Conservation (phyloP, 1,140 invertebrate genomes). For the Drosophila pachea region DNA sequence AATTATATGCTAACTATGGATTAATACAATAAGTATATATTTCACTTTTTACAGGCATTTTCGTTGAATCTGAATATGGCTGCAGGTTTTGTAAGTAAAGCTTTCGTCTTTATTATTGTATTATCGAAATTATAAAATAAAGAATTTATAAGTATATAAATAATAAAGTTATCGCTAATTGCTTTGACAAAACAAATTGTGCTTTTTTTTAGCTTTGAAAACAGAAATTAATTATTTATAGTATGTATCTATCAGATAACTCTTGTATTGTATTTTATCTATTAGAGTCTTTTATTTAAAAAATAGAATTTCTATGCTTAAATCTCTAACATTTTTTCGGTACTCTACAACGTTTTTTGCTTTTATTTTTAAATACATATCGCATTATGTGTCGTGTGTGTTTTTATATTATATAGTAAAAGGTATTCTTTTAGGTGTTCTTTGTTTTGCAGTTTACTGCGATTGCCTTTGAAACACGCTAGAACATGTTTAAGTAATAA, state of each 20-base stretch:
- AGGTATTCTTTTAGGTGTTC: conserved; percentile 69
- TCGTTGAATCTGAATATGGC: conserved; percentile 37
- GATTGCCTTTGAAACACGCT: conserved; percentile 76
- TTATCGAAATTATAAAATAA: conserved; percentile 58
- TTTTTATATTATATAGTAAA: conserved; percentile 52
- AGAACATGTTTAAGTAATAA: conserved; percentile 55
- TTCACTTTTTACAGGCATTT: conserved; percentile 35
- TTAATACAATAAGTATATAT: conserved; percentile 29
- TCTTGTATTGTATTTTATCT: conserved; percentile 68
- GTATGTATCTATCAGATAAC: conserved; percentile 58
- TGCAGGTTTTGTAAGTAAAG: conserved; percentile 54
- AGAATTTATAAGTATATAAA: conserved; percentile 37
- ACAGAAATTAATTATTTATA: conserved; percentile 52
- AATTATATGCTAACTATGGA: conserved; percentile 53
- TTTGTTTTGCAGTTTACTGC: conserved; percentile 70
- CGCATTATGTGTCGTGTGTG: conserved; percentile 43
- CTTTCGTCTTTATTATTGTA: conserved; percentile 64
- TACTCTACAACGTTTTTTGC: conserved; percentile 57
- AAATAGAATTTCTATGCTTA: conserved; percentile 76
- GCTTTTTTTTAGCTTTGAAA: conserved; percentile 49
- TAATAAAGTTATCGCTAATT: conserved; percentile 54
- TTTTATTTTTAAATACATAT: conserved; percentile 51
- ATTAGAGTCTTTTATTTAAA: conserved; percentile 75
- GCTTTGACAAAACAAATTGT: conserved; percentile 59
- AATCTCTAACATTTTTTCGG: conserved; percentile 42